These are phyloP conservation scores for Nylanderia fulva DNA, from an alignment of 1,140 invertebrate species.

Conservation along the genomic window DNA sequence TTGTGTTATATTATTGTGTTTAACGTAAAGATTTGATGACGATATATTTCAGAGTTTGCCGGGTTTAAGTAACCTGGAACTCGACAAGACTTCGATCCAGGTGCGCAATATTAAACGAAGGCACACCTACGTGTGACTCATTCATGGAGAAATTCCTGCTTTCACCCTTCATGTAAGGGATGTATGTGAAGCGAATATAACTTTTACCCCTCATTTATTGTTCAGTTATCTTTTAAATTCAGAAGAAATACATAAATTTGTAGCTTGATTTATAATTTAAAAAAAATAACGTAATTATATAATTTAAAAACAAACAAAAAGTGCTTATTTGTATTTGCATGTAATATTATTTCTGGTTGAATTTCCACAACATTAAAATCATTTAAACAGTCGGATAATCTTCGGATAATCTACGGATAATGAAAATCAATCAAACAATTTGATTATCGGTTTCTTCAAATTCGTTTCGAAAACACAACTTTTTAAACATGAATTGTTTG, in stretches of 20 bases:
- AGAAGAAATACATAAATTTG: background rate
- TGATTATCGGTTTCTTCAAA: background rate
- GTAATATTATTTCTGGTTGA: background rate
- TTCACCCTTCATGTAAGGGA: constrained; percentile 40
- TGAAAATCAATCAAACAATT: background rate
- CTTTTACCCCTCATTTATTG: background rate
- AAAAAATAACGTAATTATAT: too few species aligned
- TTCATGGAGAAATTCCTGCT: constrained; percentile 51
- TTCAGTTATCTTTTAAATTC: background rate
- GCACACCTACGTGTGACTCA: constrained; percentile 70
- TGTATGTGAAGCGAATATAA: constrained; percentile 10
- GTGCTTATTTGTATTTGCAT: background rate
- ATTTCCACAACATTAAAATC: background rate
- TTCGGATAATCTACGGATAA: background rate
- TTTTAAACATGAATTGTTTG: background rate
- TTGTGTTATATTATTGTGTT: background rate
- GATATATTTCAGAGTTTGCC: constrained; percentile 36
- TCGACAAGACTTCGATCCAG: constrained; percentile 62
- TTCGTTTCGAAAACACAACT: background rate
- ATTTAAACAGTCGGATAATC: background rate
- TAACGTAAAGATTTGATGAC: background rate
- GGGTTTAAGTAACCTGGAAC: constrained; percentile 25
- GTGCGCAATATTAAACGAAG: constrained; percentile 66
- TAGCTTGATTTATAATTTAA: background rate
- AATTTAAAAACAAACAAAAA: background rate